Conservation (phyloP, 2,888 invertebrate genomes). For the Leistus spinibarbis region DNA sequence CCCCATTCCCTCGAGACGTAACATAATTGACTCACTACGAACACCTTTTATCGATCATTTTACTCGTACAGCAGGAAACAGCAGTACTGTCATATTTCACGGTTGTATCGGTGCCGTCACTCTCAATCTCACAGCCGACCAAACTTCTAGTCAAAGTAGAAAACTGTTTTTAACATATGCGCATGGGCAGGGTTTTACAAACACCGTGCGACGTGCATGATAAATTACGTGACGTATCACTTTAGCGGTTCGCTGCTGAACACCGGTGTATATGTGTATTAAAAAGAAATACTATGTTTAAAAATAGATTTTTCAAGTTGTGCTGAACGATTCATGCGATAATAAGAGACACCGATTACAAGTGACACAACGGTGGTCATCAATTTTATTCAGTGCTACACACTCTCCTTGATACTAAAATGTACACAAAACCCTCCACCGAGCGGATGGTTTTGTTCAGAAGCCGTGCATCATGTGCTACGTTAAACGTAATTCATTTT, state of each 20-base stretch:
- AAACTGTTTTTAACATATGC: not conserved
- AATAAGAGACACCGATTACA: conserved; percentile 37
- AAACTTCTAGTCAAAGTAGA: not conserved
- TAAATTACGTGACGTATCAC: conserved; percentile 26
- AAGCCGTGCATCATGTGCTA: too few species aligned
- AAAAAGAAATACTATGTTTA: conserved; percentile 34
- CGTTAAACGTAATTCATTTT: too few species aligned
- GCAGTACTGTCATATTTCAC: conserved; percentile 23
- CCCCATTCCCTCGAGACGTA: not conserved
- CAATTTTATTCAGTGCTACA: conserved; percentile 30
- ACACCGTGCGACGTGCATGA: conserved; percentile 3
- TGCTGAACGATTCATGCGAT: conserved; percentile 36
- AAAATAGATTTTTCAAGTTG: conserved; percentile 37
- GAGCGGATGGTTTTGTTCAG: too few species aligned
- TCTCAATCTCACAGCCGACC: conserved; percentile 3
- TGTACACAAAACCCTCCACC: too few species aligned
- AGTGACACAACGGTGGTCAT: conserved; percentile 24
- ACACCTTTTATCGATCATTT: conserved; percentile 17
- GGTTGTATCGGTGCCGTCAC: conserved; percentile 12
- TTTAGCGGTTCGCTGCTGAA: conserved; percentile 7
- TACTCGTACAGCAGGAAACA: not conserved
- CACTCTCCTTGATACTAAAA: too few species aligned
- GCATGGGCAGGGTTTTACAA: not conserved
- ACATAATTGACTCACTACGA: conserved; percentile 23
- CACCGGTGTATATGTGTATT: conserved; percentile 25